Base-by-base conservation (phyloP, 1,140 invertebrate genomes). In the Atta cephalotes region DNA sequence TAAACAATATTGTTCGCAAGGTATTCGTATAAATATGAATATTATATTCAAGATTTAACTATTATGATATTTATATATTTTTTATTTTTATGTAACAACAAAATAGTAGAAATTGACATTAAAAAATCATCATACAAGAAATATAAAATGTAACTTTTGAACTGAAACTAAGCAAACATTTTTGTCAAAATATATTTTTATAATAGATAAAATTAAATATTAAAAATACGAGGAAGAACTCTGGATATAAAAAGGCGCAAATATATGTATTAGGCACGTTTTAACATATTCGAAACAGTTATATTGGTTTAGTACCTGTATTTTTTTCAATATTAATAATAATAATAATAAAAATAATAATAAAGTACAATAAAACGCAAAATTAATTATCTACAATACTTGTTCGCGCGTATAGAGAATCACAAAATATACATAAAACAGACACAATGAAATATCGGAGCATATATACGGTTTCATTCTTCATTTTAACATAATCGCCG, bases 381-480 rank as follows among this genome's bases (percentile, higher is more conserved):
- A 93, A 92, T 94, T 94, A 93, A 94, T 94, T 95, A 95, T 95
- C 94, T 95, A 95, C 94, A 95, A 94, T 94, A 94, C 93, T 94
- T 95, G 91, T 92, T 92, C 93, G 92, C 92, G 89, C 92, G 88
- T 88, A 94, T 93, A 95, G 92, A 94, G 95, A 95, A 95, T 95
- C 95, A 95, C 95, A 95, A 95, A 95, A 95, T 95, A 95, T 95
- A 95, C 94, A 95, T 94, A 95, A 49, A 90, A 81, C 87, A 78
- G 85, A 89, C 81, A 90, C 74, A 85, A 53, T 89, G 85, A 85
- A 90, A 87, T 53, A 18, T 79, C 80, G 65, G 65, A 21, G 80
- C 49, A 14, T n/a, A 18, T 21, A 88, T n/a, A 14, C 28, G 60
- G 53, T 45, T 58, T 60, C 56, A 28, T 74, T 56, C 58, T 28